phyloP scores from a whole-genome alignment of 2,888 invertebrate genomes.

The Latrodectus elegans region DNA sequence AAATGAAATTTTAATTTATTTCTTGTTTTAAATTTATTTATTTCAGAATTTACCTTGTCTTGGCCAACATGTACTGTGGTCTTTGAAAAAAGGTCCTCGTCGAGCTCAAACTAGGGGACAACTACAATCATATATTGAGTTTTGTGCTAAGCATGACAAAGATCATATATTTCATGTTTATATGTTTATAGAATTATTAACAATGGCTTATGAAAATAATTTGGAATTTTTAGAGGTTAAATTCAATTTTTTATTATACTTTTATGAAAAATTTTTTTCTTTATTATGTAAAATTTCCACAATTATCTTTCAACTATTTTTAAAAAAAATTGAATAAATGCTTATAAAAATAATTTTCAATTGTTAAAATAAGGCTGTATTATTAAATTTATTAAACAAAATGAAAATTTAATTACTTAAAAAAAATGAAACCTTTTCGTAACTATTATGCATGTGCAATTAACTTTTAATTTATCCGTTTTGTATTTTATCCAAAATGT shows the following conservation, averaged over 20 bases:
- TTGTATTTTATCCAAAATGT: too few species aligned
- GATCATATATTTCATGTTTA: conserved; percentile 36
- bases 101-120: conserved; percentile 39
- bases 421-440: too few species aligned
- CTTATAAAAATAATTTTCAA: too few species aligned
- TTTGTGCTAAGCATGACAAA: conserved; percentile 7
- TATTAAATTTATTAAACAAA: too few species aligned
- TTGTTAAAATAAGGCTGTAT: too few species aligned
- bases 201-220: conserved; percentile 34
- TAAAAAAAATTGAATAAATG: too few species aligned
- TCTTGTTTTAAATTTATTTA: not conserved
- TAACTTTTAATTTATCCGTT: too few species aligned
- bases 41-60: conserved; percentile 50
- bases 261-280: not conserved
- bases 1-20: not conserved
- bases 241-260: not conserved
- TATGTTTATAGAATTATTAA: conserved; percentile 38
- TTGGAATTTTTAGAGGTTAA: conserved; percentile 21
- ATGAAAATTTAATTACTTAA: too few species aligned
- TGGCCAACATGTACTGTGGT: conserved; percentile 30
- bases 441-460: too few species aligned
- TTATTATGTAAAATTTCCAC: too few species aligned
- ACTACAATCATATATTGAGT: conserved; percentile 23
- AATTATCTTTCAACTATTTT: too few species aligned
- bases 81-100: conserved; percentile 40